phyloP scores from a whole-genome alignment of 2,113 vertebrate species.

The pig (Sus scrofa) region T2T-Sscrofa CM000820.6:70299001-70299500 shows the following conservation, averaged over 20 bases:
- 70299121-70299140: no score
- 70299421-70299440: fast-evolving
- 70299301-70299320: not conserved
- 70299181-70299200: no score
- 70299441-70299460: not conserved
- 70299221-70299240: no score
- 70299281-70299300: not conserved
- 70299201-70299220: no score
- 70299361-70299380: not conserved
- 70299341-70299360: not conserved
- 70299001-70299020: no score
- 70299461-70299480: not conserved
- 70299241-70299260: not conserved
- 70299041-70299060: no score
- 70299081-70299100: no score
- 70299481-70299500: not conserved
- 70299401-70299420: not conserved
- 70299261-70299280: not conserved
- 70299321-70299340: not conserved
- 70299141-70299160: no score
- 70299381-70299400: not conserved
- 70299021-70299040: no score
- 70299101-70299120: no score
- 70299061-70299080: no score
- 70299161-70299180: no score